These are phyloP conservation scores for Silvanus unidentatus DNA, from an alignment of 2,888 invertebrate genomes.

Conservation along the genomic window DNA sequence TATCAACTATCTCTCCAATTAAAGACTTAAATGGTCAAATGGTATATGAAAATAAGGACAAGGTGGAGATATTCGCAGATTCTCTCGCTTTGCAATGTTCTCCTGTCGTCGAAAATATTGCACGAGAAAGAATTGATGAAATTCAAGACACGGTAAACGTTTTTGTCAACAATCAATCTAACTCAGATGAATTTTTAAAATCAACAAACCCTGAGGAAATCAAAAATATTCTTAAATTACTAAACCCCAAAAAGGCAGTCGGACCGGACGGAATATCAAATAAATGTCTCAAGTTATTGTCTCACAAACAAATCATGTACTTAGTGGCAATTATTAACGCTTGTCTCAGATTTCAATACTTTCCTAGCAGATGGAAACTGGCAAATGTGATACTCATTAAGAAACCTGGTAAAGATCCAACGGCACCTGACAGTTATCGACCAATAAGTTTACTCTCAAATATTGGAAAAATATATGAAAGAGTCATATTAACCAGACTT, in stretches of 20 bases:
- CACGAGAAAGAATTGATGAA: not conserved
- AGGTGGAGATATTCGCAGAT: not conserved
- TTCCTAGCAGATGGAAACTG: not conserved
- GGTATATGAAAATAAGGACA: not conserved
- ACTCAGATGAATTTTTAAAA: no score
- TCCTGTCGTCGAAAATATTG: not conserved
- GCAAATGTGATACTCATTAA: not conserved
- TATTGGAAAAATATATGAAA: constrained; percentile 2
- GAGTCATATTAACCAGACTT: constrained; percentile 3
- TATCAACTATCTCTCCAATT: not conserved
- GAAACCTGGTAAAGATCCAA: constrained; percentile 2
- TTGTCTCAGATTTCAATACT: not conserved
- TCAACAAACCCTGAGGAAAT: constrained; percentile 4
- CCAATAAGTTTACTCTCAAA: constrained; percentile 7
- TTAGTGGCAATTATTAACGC: not conserved
- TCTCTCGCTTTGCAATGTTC: no score
- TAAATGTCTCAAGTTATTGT: no score
- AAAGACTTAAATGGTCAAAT: not conserved
- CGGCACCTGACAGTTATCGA: constrained; percentile 2
- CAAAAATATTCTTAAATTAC: not conserved
- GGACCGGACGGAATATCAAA: no score
- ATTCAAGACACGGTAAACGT: no score
- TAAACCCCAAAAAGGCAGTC: no score
- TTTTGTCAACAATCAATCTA: no score
- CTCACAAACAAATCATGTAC: no score